These are phyloP conservation scores for Drosophila birchii DNA, from an alignment of 2,888 invertebrate genomes.

Conservation along the genomic window DNA sequence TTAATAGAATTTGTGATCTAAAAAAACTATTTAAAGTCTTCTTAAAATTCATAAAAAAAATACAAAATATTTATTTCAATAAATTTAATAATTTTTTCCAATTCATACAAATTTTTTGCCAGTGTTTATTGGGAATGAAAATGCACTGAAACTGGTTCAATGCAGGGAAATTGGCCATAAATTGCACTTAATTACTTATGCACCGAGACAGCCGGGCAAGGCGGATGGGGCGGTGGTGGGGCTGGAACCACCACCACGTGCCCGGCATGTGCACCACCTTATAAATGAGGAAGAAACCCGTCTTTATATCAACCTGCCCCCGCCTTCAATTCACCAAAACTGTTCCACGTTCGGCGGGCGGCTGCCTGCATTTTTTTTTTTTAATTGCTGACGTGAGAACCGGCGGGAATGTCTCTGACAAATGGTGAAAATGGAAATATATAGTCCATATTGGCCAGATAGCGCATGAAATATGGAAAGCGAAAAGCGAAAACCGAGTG, in stretches of 20 bases:
- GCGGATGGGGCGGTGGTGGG: neutral
- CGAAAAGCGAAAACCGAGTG: conserved; percentile 30
- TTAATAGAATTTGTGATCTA: neutral
- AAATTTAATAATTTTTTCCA: no score
- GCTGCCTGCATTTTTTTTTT: neutral
- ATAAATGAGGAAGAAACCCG: conserved; percentile 12
- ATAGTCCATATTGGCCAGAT: conserved; percentile 7
- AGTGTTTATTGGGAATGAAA: conserved; percentile 43
- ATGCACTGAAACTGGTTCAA: conserved; percentile 69
- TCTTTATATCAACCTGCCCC: conserved; percentile 17
- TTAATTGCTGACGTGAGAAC: conserved; percentile 52
- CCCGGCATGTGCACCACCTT: conserved; percentile 35
- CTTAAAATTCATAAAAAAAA: neutral
- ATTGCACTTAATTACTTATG: conserved; percentile 62
- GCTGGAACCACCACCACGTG: conserved; percentile 49
- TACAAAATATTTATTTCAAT: neutral
- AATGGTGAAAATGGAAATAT: conserved; percentile 39
- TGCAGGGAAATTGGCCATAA: conserved; percentile 70
- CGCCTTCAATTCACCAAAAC: conserved; percentile 22
- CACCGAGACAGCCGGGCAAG: conserved; percentile 13
- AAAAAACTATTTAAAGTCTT: neutral
- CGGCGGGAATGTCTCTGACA: conserved; percentile 30
- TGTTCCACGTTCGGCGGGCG: conserved; percentile 31
- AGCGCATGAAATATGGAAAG: conserved; percentile 36
- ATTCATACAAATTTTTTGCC: neutral